Base-by-base conservation (phyloP, 2,797 vertebrate species). In the Oreochromis mossambicus region DNA sequence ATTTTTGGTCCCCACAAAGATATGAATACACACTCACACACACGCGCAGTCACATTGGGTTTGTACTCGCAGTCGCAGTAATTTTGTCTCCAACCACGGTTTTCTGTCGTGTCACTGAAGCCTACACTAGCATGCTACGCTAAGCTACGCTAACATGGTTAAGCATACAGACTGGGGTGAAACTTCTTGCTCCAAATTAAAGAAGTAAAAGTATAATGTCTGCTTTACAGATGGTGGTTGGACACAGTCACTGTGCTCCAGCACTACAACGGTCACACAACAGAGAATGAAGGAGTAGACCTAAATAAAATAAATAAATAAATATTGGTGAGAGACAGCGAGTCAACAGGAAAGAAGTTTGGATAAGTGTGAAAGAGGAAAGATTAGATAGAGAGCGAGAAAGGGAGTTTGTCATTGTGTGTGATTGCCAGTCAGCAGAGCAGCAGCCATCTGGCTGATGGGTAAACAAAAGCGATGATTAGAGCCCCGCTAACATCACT, bases 391-490 rank as follows among this genome's bases (percentile, higher is more conserved):
- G 38, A 46, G 43, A 21, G 17, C 3, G 6, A 43, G 15, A 50
- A 26, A 52, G 36, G 7, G 66, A 26, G 24, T 66, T 29, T 68
- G 79, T 82, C 70, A 36, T 63, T 73, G 77, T 77, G 81, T 83
- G 78, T 24, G 89, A 84, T 51, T 82, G 48, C 14, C 66, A 75
- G 79, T 79, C 76, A 79, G 78, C 32, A 10, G 80, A 29, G 70
- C 77, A 24, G 79, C 86, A 79, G 85, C 86, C 89, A 88, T 82
- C 83, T 89, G 89, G 83, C 83, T 88, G 86, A 89, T 91, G 86
- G 86, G 85, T 89, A 91, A 92, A 90, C 86, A 91, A 83, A 86
- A 82, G 70, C 41, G 8, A 75, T 68, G 80, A 91, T 92, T 86
- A 91, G 84, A 80, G 83, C 81, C 83, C 87, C 70, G 80, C 85